Evolutionary conservation across 2,797 vertebrate genomes (phyloP).

Genomic region (Muscicapa comitata): DNA sequence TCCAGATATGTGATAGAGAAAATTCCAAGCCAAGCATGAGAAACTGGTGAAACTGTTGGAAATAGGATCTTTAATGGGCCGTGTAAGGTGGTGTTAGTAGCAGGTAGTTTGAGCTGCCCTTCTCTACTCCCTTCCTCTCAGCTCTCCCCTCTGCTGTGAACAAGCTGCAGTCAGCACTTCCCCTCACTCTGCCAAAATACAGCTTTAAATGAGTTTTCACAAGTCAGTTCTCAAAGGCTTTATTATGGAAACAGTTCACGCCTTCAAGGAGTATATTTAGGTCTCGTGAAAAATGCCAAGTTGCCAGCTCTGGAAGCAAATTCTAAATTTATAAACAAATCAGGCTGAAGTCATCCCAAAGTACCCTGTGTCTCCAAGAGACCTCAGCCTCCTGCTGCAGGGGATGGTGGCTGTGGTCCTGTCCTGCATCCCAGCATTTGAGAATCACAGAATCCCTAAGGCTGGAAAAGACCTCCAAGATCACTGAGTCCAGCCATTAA

Average conservation of each 20-base stretch:
- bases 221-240: background rate
- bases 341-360: background rate
- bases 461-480: background rate
- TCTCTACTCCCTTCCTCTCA: background rate
- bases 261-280: constrained; percentile 37
- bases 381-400: background rate
- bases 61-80: background rate
- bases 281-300: constrained; percentile 10
- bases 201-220: background rate
- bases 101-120: background rate
- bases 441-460: background rate
- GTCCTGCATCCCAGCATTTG: background rate
- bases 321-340: constrained; percentile 34
- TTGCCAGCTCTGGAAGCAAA: background rate
- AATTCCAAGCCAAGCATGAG: background rate
- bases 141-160: background rate
- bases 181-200: background rate
- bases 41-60: background rate
- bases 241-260: constrained; percentile 18
- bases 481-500: background rate
- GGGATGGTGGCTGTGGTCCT: background rate
- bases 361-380: background rate
- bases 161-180: background rate
- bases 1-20: background rate
- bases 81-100: background rate